These are phyloP conservation scores for Paramacrobiotus metropolitanus DNA, from an alignment of 1,140 invertebrate species.

Conservation along the genomic window DNA sequence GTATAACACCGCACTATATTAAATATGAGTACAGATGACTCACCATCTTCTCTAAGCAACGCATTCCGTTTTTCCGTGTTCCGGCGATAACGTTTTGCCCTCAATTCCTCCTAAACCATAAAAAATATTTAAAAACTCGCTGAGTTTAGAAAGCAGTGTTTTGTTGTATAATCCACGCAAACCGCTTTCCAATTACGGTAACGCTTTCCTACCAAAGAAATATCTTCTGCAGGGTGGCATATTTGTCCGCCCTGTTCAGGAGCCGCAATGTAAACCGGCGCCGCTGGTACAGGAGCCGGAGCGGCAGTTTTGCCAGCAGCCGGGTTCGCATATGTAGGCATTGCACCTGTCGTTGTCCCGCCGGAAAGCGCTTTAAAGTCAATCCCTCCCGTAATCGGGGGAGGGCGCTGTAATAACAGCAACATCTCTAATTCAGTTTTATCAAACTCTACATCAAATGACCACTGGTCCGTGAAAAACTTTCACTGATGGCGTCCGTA, in stretches of 20 bases:
- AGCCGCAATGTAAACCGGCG: conserved; percentile 37
- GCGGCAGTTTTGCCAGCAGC: conserved; percentile 16
- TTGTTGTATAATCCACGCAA: no score
- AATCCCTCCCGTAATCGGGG: conserved; percentile 28
- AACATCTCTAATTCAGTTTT: no score
- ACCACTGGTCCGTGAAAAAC: neutral
- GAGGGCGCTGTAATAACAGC: neutral
- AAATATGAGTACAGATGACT: no score
- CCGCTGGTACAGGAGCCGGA: conserved; percentile 18
- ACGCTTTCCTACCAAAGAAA: conserved; percentile 44
- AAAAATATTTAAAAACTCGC: no score
- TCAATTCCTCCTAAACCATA: neutral
- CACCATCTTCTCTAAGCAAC: no score
- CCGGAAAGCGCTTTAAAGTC: conserved; percentile 36
- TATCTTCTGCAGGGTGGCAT: conserved; percentile 76
- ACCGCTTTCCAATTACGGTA: no score
- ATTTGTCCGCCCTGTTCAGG: conserved; percentile 61
- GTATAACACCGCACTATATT: no score
- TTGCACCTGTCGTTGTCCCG: conserved; percentile 19
- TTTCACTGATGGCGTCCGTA: neutral
- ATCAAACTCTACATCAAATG: no score
- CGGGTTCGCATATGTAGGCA: conserved; percentile 14
- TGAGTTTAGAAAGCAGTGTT: no score
- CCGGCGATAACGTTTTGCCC: neutral
- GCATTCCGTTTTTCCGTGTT: no score